Evolutionary conservation across 2,113 vertebrate genomes (phyloP), one percentile per base, ranked within the genome.

Genomic region (Dunckerocampus dactyliophorus): DNA sequence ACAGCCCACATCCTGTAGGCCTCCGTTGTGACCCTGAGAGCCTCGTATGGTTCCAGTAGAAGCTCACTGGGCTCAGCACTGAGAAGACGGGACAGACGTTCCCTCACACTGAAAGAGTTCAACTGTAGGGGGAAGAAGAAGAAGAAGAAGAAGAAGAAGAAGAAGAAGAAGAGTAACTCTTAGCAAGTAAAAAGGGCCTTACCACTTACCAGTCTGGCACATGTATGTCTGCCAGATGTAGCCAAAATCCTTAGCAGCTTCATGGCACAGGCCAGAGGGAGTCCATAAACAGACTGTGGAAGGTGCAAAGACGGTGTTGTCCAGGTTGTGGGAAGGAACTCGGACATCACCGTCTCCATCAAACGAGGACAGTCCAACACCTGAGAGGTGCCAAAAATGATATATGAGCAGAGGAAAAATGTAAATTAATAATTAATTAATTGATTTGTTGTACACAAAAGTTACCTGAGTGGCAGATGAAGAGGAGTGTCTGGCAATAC

Each of bases 241-340:
- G 93, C 94, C 86, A 99, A 79, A n/a, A 97, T 92, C 63, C 95
- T 89, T 12, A 97, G 71, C 1, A 98, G 92, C 81, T 99, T 99
- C 93, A 99, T 90, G 64, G 95, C 93, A 15, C 72, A 58, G 51
- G 94, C 85, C 15, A 93, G 89, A 19, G 95, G 89, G 39, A 94
- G 75, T 60, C 92, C 92, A 0, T 98, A 91, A 17, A 94, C 81
- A 61, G 90, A 92, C 43, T 43, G 79, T 8, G 79, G 77, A 24
- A 71, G 64, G 52, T 88, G 69, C 1, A 80, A 76, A 9, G 78
- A 69, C 21, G 82, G 37, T 0, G 85, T 67, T 49, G 76, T 75
- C 96, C 96, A 98, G 34, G 86, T 92, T 20, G 87, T 87, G 31
- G 95, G 95, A 16, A 99, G 87, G 71, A 99, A 99, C 74, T 97